Percentiles rank a stretch among this genome's conserved stretches.
phyloP scores from a whole-genome alignment of 2,888 invertebrate genomes.

The Eupithecia subfuscata region DNA sequence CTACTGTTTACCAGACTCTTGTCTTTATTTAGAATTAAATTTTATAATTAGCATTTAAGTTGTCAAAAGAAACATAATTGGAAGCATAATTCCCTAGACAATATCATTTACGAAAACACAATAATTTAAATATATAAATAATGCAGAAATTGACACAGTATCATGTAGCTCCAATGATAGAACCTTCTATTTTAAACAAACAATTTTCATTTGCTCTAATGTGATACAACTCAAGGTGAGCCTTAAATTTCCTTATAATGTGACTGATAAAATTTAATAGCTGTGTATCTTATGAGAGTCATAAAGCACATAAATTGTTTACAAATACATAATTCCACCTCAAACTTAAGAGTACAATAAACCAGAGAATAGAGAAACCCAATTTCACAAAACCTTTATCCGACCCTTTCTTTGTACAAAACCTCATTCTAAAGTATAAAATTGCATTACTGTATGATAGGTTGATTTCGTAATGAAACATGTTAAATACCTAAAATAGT shows the following conservation, averaged over 20 bases:
- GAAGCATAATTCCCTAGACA: neutral
- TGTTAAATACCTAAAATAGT: neutral
- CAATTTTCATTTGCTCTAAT: neutral
- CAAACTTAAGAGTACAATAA: neutral
- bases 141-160: too few species aligned
- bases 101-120: neutral
- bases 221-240: neutral
- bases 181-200: neutral
- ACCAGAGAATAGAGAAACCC: neutral
- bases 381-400: neutral
- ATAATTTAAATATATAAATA: neutral
- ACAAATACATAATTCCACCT: neutral
- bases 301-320: neutral
- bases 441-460: conserved; percentile 1
- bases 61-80: neutral
- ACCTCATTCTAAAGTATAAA: neutral
- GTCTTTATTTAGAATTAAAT: neutral
- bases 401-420: neutral
- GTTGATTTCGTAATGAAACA: conserved; percentile 6
- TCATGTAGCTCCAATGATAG: too few species aligned
- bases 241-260: neutral
- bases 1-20: neutral
- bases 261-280: neutral
- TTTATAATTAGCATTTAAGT: neutral
- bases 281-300: neutral